Conservation (phyloP, 2,113 vertebrate genomes). For the Salvelinus alpinus region DNA sequence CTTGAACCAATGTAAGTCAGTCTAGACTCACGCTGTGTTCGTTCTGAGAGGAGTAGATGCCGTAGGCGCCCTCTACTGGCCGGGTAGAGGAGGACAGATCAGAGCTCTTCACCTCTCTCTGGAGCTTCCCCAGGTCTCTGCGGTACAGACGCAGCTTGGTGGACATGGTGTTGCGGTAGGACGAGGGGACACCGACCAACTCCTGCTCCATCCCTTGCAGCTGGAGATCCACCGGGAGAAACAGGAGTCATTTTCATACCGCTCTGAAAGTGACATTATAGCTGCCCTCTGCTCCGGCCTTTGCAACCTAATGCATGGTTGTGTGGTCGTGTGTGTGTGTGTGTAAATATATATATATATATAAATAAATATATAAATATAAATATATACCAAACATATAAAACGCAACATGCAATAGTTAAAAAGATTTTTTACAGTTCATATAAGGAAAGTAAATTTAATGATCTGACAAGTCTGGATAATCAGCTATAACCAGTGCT, state of each 20-base stretch:
- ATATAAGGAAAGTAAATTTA: too few relatives aligned
- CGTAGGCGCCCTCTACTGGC: conserved; percentile 66
- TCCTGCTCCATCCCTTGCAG: conserved; percentile 93
- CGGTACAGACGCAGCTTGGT: conserved; percentile 84
- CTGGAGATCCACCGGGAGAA: conserved; percentile 60
- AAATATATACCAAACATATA: too few relatives aligned
- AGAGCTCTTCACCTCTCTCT: conserved; percentile 83
- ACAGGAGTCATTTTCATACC: neutral
- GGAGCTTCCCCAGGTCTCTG: conserved; percentile 86
- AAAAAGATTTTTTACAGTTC: too few relatives aligned
- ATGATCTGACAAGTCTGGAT: too few relatives aligned
- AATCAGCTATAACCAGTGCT: too few relatives aligned
- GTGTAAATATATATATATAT: too few relatives aligned
- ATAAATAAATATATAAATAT: too few relatives aligned
- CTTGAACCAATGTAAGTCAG: neutral
- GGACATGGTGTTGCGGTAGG: conserved; percentile 86
- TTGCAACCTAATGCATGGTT: too few relatives aligned
- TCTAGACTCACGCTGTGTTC: conserved; percentile 81
- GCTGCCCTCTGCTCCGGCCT: too few relatives aligned
- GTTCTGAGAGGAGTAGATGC: conserved; percentile 82
- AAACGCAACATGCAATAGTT: too few relatives aligned
- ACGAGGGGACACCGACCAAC: conserved; percentile 80
- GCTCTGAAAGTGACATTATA: too few relatives aligned
- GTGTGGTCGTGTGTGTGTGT: too few relatives aligned
- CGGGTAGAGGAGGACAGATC: conserved; percentile 66